Conservation (phyloP, 2,797 vertebrate genomes). For the Pantherophis alleghaniensis region DNA sequence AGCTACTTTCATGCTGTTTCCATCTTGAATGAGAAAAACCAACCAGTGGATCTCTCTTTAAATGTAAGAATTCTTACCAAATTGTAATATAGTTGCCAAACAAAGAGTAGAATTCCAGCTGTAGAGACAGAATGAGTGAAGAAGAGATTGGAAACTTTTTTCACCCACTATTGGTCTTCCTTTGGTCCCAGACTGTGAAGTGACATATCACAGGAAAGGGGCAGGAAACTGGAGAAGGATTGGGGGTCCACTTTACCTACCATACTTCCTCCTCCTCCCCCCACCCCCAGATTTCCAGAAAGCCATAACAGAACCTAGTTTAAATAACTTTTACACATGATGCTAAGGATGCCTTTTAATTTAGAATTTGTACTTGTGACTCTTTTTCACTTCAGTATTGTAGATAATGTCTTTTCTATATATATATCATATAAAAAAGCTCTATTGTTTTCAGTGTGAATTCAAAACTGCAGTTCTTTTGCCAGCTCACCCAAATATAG, state of each 20-base stretch:
- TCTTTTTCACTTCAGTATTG: neutral
- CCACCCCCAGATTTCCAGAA: neutral
- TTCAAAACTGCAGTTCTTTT: slow-evolving; percentile 14
- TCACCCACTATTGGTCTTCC: neutral
- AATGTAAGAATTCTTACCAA: neutral
- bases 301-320: neutral
- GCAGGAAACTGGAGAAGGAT: neutral
- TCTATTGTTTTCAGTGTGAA: neutral
- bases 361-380: neutral
- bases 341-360: neutral
- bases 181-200: neutral
- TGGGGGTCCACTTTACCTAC: neutral
- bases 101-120: neutral
- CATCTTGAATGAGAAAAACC: neutral
- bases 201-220: neutral
- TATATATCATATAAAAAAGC: neutral
- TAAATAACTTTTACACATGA: neutral
- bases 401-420: neutral
- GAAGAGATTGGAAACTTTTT: neutral
- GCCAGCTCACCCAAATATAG: neutral
- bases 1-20: neutral
- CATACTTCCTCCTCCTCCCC: neutral
- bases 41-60: neutral
- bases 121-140: neutral
- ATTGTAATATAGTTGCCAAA: neutral